Base-by-base conservation (phyloP, 2,113 vertebrate genomes). In the Capreolus pygargus region DNA sequence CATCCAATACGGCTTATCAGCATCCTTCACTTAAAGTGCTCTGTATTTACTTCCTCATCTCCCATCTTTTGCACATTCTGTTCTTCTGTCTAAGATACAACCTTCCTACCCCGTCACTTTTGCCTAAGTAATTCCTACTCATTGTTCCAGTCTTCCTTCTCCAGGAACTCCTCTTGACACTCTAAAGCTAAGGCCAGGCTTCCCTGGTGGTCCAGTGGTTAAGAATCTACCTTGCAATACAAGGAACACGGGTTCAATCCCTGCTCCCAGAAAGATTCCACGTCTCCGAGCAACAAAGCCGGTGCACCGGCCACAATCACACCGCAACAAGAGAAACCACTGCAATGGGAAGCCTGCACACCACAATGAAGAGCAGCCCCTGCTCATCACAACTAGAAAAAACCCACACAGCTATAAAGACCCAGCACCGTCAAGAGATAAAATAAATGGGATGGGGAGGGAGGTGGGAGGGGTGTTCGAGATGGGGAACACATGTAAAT, bases 31-130 rank as follows among this genome's bases (percentile, higher is more conserved):
- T 90, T 57, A 27, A 93, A 64, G 5, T 21, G 10, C 15, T 89
- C 33, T 4, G 36, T 58, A 70, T 83, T 70, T 21, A 52, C 19
- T 36, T 89, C 70, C 39, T 82, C 54, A 30, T 64, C 25, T 83
- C 43, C n/a, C 30, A 7, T 55, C 50, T 81, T 88, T 57, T 16
- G 23, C 7, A 79, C 15, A 6, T 27, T 64, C 55, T 61, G 19
- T 92, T 89, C 50, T 91, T 97, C 13, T 14, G n/a, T 47, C 39
- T 92, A 16, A 64, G 83, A 82, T 43, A 81, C 45, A 43, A 2
- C 25, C 39, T 25, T 95, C 84, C 50, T 43, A 88, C 13, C 1
- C 33, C 30, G 64, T 92, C 30, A 16, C 6, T 84, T 96, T 89
- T 61, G 21, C 82, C 45, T 76, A 30, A 28, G 39, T 76, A 88